phyloP scores from a whole-genome alignment of 1,140 invertebrate species.

The Orussus abietinus region DNA sequence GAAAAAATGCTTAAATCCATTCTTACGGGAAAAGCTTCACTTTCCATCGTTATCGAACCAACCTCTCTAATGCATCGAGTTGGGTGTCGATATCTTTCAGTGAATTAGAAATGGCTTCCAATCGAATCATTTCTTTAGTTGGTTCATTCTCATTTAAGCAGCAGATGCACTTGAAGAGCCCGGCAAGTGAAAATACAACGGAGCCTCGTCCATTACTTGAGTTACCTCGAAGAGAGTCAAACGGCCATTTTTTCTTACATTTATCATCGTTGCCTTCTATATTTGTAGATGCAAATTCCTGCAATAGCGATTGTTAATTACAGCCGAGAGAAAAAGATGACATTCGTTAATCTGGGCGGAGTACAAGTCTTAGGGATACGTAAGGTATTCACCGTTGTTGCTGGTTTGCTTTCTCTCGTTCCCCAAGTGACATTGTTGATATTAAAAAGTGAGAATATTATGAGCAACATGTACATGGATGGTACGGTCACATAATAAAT shows the following conservation, averaged over 20 bases:
- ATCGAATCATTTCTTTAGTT: slow-evolving; percentile 54
- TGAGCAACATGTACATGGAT: slow-evolving; percentile 89
- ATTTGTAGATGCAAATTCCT: no score
- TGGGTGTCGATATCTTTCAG: slow-evolving; percentile 53
- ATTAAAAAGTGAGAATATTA: slow-evolving; percentile 88
- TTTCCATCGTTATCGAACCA: no score
- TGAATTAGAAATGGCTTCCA: slow-evolving; percentile 56
- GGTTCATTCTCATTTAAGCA: slow-evolving; percentile 58
- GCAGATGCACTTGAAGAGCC: slow-evolving; percentile 62
- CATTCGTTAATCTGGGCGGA: no score
- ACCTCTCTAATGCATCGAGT: slow-evolving; percentile 54
- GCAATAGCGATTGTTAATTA: no score
- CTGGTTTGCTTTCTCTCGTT: slow-evolving; percentile 66
- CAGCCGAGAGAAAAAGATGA: no score
- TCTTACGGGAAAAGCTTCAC: background rate
- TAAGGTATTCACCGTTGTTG: slow-evolving; percentile 12
- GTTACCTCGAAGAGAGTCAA: no score
- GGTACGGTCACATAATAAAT: slow-evolving; percentile 91
- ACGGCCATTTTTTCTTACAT: no score
- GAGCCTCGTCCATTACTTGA: slow-evolving; percentile 58
- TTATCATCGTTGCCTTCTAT: no score
- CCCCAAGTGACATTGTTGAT: slow-evolving; percentile 90
- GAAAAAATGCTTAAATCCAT: no score
- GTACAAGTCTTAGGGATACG: no score
- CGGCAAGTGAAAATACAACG: slow-evolving; percentile 60